Percentiles rank a stretch among this genome's conserved stretches.
These are phyloP conservation scores for Diglossa cyanea DNA, from an alignment of 2,797 vertebrate species.

Conservation along the genomic window DNA sequence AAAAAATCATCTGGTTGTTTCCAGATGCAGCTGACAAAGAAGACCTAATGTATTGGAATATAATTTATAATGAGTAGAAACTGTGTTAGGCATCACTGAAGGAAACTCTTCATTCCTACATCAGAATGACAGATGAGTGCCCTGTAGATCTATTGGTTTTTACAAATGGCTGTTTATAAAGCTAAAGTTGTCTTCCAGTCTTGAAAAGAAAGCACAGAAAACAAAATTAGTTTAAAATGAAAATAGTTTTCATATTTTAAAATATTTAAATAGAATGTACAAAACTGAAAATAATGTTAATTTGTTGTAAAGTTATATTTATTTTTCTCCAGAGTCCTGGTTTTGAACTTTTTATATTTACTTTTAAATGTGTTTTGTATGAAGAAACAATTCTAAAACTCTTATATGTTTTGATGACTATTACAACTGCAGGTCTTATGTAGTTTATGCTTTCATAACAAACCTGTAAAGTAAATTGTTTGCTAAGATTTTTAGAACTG, in stretches of 20 bases:
- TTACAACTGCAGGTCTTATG: neutral
- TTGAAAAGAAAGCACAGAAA: neutral
- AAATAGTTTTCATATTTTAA: neutral
- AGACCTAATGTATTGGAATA: neutral
- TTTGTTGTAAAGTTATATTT: neutral
- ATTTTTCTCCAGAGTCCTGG: neutral
- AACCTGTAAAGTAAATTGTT: neutral
- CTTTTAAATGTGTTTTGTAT: neutral
- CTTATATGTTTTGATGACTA: neutral
- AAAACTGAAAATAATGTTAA: neutral
- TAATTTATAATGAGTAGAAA: neutral
- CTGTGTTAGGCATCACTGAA: neutral
- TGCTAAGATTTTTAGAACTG: neutral
- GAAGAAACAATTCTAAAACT: neutral
- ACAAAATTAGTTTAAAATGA: neutral
- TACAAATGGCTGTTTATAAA: neutral
- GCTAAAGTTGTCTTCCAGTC: neutral
- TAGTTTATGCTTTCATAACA: neutral
- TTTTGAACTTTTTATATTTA: neutral
- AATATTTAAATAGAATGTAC: neutral
- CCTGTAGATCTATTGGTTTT: neutral
- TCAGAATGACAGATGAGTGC: neutral
- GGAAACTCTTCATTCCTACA: neutral
- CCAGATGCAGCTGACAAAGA: neutral
- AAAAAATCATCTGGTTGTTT: neutral